phyloP scores from a whole-genome alignment of 2,113 vertebrate genomes.

The Astur gentilis region DNA sequence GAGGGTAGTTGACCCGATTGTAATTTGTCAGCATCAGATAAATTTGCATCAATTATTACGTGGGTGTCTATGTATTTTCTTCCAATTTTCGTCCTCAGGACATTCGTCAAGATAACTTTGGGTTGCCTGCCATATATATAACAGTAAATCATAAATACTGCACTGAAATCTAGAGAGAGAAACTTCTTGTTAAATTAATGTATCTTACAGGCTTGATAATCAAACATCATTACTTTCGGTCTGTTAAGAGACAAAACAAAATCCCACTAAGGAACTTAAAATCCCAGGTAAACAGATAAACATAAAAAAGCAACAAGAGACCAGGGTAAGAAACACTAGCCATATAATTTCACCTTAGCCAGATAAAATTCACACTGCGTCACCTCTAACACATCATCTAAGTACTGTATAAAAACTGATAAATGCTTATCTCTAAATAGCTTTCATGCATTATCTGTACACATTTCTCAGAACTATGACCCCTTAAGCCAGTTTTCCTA shows the following conservation, averaged over 20 bases:
- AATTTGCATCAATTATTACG: conserved; percentile 72
- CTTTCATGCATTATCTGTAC: not conserved
- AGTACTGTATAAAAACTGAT: not conserved
- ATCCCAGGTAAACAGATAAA: not conserved
- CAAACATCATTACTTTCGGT: not conserved
- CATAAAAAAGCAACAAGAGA: not conserved
- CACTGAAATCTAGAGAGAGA: conserved; percentile 49
- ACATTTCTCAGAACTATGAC: not conserved
- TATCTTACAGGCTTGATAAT: not conserved
- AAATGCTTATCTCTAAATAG: not conserved
- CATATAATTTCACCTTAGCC: not conserved
- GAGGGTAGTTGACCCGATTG: conserved; percentile 67
- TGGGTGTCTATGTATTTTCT: conserved; percentile 74
- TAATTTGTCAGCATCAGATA: conserved; percentile 72
- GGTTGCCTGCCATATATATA: conserved; percentile 76
- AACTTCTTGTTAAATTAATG: not conserved
- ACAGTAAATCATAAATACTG: conserved; percentile 67
- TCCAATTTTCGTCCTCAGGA: conserved; percentile 78
- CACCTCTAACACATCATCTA: not conserved
- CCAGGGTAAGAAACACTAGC: not conserved
- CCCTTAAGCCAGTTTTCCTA: not conserved
- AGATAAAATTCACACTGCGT: not conserved
- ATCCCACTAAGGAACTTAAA: not conserved
- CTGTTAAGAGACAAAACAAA: not conserved
- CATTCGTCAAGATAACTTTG: conserved; percentile 79